Base-by-base conservation (phyloP, 2,113 vertebrate species). In the Dipodomys spectabilis region DNA sequence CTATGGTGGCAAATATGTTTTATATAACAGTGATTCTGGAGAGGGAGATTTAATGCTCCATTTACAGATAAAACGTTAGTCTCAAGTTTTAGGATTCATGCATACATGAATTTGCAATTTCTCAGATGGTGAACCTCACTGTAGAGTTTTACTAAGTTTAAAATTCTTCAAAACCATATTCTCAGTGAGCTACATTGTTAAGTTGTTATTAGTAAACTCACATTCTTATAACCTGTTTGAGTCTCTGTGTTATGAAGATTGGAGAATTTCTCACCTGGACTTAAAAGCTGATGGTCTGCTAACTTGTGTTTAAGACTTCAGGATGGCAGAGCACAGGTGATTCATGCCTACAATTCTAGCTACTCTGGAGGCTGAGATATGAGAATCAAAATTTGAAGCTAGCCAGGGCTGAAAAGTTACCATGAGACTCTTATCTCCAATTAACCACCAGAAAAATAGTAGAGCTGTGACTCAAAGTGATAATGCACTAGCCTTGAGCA, bases 201-300 rank as follows among this genome's bases (percentile, higher is more conserved):
- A 96, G 44, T 2, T 88, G 53, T 93, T 95, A 94, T 57, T 81
- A 96, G 79, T 92, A 92, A 96, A 86, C 91, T 75, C 93, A 60
- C 28, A 86, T 45, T 32, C 10, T 57, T 3, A 13, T 80, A 92
- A 89, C n/a, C 18, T 86, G 0, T 82, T 94, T 79, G 72, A 64
- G 35, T 84, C 1, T 80, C 80, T 90, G 44, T 96, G 30, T 96
- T 91, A 86, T 0, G 1, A 97, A 98, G 94, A 93, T 30, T 82
- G 35, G 64, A 97, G 45, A 44, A 39, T 96, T 95, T 86, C 49
- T 97, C 73, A 53, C 71, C 10, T 62, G 90, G 15, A 71, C 0
- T 93, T 15, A 88, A 95, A 23, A 39, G 39, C 39, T 57, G 94
- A 93, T 67, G 3, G 12, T 90, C 95, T 98, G 97, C 90, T 35